These are phyloP conservation scores for Plagiodera versicolora DNA, from an alignment of 2,888 invertebrate species.

Conservation along the genomic window DNA sequence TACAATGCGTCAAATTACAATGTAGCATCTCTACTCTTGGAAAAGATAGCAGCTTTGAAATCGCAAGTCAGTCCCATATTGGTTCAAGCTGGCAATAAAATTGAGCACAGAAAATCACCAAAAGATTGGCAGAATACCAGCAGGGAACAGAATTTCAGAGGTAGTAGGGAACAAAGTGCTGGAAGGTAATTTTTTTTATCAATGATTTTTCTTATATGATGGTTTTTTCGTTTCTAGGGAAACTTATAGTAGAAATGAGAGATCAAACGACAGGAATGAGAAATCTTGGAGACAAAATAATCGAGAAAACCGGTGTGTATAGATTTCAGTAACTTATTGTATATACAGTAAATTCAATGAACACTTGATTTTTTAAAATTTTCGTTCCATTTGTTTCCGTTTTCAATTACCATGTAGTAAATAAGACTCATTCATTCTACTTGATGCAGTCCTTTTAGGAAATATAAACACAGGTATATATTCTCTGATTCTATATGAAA, in stretches of 20 bases:
- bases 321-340: too few species aligned
- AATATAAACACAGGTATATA: neutral
- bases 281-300: conserved; percentile 37
- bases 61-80: conserved; percentile 48
- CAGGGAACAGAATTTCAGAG: conserved; percentile 17
- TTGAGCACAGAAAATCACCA: conserved; percentile 43
- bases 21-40: conserved; percentile 50
- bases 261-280: conserved; percentile 23
- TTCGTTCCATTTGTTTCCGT: too few species aligned
- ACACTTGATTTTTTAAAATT: too few species aligned
- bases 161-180: conserved; percentile 24
- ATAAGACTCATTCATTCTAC: too few species aligned
- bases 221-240: conserved; percentile 20
- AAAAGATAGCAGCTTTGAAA: conserved; percentile 47
- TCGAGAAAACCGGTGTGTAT: conserved; percentile 36
- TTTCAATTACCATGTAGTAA: neutral
- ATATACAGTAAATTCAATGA: too few species aligned
- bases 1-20: conserved; percentile 58
- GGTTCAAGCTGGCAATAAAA: conserved; percentile 48
- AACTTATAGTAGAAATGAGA: conserved; percentile 20
- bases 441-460: neutral
- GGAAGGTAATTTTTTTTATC: conserved; percentile 27
- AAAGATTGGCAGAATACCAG: neutral
- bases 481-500: neutral
- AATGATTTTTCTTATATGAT: conserved; percentile 3